These are phyloP conservation scores for Drosophila bifasciata DNA, from an alignment of 1,140 invertebrate genomes.

Conservation along the genomic window DNA sequence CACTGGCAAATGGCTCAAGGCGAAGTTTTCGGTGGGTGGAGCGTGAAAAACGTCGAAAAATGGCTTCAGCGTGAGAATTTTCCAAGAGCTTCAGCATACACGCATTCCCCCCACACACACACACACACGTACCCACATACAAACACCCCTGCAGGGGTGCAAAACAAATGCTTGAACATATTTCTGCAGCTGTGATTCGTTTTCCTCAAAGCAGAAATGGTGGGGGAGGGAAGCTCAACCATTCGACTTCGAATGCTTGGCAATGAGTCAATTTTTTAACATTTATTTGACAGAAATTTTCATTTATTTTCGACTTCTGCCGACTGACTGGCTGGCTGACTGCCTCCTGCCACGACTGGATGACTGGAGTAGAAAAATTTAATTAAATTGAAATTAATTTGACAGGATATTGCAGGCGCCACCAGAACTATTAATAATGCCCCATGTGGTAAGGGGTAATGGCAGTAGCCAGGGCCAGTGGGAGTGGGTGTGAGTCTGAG, in stretches of 20 bases:
- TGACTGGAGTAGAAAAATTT: slow-evolving; percentile 57
- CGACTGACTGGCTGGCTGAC: neutral
- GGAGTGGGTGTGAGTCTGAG: slow-evolving; percentile 21
- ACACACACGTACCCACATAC: slow-evolving; percentile 20
- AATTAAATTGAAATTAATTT: slow-evolving; percentile 83
- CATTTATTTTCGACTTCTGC: slow-evolving; percentile 64
- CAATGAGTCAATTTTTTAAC: slow-evolving; percentile 83
- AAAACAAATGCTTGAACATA: slow-evolving; percentile 78
- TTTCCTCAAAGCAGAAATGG: slow-evolving; percentile 32
- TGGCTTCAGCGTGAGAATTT: slow-evolving; percentile 76
- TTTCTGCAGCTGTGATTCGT: slow-evolving; percentile 79
- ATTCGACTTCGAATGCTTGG: slow-evolving; percentile 34
- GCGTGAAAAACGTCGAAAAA: slow-evolving; percentile 61
- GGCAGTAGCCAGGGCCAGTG: slow-evolving; percentile 4
- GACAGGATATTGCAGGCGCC: slow-evolving; percentile 72
- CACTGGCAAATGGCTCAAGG: slow-evolving; percentile 66
- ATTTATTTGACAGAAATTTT: slow-evolving; percentile 83
- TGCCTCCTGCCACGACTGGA: too few relatives aligned
- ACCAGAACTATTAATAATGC: slow-evolving; percentile 78
- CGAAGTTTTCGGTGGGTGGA: slow-evolving; percentile 13
- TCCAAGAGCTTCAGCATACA: slow-evolving; percentile 24
- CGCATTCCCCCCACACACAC: slow-evolving; percentile 10
- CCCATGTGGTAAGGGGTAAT: slow-evolving; percentile 34
- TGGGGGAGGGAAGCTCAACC: neutral
- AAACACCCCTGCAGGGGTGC: slow-evolving; percentile 31